Conservation (phyloP, 2,797 vertebrate genomes). For the Microcaecilia unicolor region DNA sequence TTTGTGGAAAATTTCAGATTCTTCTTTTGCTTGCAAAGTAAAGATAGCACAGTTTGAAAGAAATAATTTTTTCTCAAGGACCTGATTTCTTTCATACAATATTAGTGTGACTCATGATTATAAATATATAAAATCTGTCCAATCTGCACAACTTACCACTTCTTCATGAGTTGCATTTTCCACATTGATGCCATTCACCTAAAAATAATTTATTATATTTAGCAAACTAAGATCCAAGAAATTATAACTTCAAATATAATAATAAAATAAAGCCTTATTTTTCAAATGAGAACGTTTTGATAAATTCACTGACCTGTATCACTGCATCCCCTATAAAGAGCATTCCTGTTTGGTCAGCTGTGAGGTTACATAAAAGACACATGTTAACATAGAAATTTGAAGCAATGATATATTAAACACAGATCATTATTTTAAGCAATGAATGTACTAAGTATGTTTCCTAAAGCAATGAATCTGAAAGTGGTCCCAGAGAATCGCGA, state of each 20-base stretch:
- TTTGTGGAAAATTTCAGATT: no score
- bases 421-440: slow-evolving; percentile 5
- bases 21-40: no score
- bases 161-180: slow-evolving; percentile 83
- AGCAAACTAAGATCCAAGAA: slow-evolving; percentile 6
- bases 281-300: not conserved
- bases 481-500: no score
- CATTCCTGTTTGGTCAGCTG: slow-evolving; percentile 87
- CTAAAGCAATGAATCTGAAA: no score
- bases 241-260: not conserved
- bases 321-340: slow-evolving; percentile 86
- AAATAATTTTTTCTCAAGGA: no score
- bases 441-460: no score
- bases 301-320: slow-evolving; percentile 72
- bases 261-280: slow-evolving; percentile 1
- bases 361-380: slow-evolving; percentile 34
- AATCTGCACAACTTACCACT: slow-evolving; percentile 74
- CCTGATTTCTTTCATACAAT: no score
- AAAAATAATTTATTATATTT: slow-evolving; percentile 3
- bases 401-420: not conserved
- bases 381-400: slow-evolving; percentile 24
- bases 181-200: slow-evolving; percentile 92
- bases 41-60: no score
- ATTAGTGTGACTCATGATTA: no score
- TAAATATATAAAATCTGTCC: not conserved